These are phyloP conservation scores for Leucopsar rothschildi DNA, from an alignment of 2,113 vertebrate genomes.

Conservation along the genomic window DNA sequence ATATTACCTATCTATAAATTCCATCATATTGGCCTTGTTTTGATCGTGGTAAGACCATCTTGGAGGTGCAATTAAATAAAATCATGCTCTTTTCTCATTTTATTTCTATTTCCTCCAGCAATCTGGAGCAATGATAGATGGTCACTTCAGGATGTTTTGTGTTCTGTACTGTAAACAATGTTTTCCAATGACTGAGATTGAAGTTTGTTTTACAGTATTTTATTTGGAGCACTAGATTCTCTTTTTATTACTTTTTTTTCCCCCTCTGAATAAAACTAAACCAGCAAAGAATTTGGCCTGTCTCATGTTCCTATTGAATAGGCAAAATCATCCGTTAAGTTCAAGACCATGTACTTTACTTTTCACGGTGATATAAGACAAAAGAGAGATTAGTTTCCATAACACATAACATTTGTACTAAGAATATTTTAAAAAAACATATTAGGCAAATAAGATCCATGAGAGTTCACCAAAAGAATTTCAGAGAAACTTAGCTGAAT, in stretches of 20 bases:
- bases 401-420: fast-evolving
- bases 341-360: not conserved
- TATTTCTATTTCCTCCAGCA: conserved; percentile 3
- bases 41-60: not conserved
- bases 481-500: not conserved
- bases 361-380: not conserved
- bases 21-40: conserved; percentile 3
- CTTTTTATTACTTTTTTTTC: not conserved
- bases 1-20: conserved; percentile 25
- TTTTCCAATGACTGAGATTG: conserved; percentile 11
- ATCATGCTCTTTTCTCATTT: not conserved
- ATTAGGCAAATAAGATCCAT: not conserved
- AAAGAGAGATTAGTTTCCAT: not conserved
- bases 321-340: not conserved
- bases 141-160: not conserved
- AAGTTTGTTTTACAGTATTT: not conserved
- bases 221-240: not conserved
- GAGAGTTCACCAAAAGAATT: not conserved
- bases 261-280: not conserved
- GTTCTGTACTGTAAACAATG: conserved; percentile 11
- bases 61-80: conserved; percentile 35
- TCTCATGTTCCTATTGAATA: not conserved
- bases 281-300: not conserved
- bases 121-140: not conserved
- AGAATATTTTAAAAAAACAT: not conserved